Evolutionary conservation across 2,888 invertebrate species (phyloP).

Genomic region (Sussaba pulchella): DNA sequence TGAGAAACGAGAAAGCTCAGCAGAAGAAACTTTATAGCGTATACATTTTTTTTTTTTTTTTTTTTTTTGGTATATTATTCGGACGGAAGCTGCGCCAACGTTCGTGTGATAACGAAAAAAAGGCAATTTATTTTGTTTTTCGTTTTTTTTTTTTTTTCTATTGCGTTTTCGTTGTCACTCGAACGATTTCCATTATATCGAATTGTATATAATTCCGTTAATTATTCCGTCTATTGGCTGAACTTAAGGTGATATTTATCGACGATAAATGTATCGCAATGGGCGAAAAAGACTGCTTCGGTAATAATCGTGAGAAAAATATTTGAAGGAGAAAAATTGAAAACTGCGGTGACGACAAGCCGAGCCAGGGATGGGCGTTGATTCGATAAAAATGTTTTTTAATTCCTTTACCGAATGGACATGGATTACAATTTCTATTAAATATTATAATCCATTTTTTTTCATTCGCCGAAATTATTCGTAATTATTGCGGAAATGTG

Average conservation of each 20-base stretch:
- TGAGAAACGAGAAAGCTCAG: conserved; percentile 55
- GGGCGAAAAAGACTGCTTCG: conserved; percentile 22
- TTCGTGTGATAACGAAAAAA: conserved; percentile 10
- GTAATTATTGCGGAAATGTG: no score
- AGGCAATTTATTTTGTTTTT: no score
- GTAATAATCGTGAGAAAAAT: background rate
- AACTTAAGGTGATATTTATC: conserved; percentile 20
- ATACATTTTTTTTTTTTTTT: conserved; percentile 10
- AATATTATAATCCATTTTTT: no score
- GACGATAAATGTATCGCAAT: conserved; percentile 7
- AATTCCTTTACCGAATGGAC: no score
- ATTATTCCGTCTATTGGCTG: conserved; percentile 24
- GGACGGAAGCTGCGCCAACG: background rate
- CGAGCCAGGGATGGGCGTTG: no score
- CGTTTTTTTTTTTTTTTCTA: no score
- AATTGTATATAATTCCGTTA: conserved; percentile 53
- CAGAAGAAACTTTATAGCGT: conserved; percentile 18
- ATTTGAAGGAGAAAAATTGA: background rate
- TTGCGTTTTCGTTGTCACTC: background rate
- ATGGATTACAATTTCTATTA: no score
- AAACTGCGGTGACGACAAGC: background rate
- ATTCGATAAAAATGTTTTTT: no score
- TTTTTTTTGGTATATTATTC: conserved; percentile 40
- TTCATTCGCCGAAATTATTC: no score
- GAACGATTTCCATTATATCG: conserved; percentile 19